Evolutionary conservation across 1,140 invertebrate species (phyloP).

Genomic region (Luehdorfia chinensis): DNA sequence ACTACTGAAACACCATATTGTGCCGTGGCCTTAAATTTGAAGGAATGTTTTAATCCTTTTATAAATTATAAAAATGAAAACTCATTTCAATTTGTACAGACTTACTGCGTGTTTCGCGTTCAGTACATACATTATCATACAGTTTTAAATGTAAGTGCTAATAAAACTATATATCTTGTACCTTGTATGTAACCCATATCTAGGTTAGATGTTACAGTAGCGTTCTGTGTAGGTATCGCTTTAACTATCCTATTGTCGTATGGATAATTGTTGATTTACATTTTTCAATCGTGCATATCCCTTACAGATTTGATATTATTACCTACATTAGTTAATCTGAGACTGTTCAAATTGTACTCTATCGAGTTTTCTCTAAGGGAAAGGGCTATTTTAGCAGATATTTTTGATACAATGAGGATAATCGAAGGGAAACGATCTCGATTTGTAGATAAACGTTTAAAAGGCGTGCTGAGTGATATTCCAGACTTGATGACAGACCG

Average conservation of each 20-base stretch:
- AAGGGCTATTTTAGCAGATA: constrained; percentile 75
- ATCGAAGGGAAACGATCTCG: constrained; percentile 70
- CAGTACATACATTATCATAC: constrained; percentile 44
- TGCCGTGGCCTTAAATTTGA: constrained; percentile 74
- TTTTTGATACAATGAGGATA: constrained; percentile 75
- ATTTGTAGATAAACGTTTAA: constrained; percentile 46
- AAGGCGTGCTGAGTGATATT: constrained; percentile 25
- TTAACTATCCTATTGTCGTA: constrained; percentile 58
- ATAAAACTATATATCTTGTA: constrained; percentile 40
- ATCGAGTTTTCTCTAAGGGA: constrained; percentile 74
- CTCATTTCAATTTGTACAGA: constrained; percentile 61
- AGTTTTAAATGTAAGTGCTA: constrained; percentile 54
- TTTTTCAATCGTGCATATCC: constrained; percentile 72
- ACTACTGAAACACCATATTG: constrained; percentile 75
- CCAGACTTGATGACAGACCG: constrained; percentile 21
- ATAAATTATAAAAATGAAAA: constrained; percentile 45
- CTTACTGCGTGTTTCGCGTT: constrained; percentile 49
- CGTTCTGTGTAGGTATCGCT: constrained; percentile 62
- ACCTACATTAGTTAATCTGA: constrained; percentile 76
- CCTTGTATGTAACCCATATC: constrained; percentile 33
- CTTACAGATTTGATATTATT: constrained; percentile 72
- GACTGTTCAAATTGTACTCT: constrained; percentile 74
- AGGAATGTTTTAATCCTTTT: constrained; percentile 69
- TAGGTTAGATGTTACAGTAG: constrained; percentile 67
- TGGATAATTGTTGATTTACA: constrained; percentile 65